A percentile compares a stretch with the other conserved stretches of the same genome.
These are phyloP conservation scores for Drosophila varians DNA, from an alignment of 1,140 invertebrate genomes.

Conservation along the genomic window DNA sequence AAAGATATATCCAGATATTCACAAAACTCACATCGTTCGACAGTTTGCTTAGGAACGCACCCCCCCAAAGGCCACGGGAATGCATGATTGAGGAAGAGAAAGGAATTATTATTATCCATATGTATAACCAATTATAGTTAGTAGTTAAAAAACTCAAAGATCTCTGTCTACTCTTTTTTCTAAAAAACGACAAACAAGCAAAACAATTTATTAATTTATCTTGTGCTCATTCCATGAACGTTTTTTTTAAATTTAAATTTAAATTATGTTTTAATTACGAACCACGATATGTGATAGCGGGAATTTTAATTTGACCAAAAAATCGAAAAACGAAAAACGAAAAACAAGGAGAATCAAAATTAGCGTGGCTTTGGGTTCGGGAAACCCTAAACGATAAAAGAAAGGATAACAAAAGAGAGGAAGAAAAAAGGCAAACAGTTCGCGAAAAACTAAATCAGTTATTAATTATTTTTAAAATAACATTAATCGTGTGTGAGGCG, in stretches of 20 bases:
- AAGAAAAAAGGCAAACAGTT: slow-evolving; percentile 40
- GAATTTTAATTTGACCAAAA: slow-evolving; percentile 79
- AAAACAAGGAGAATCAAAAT: slow-evolving; percentile 37
- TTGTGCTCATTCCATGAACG: slow-evolving; percentile 78
- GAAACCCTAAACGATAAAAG: slow-evolving; percentile 33
- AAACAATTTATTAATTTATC: slow-evolving; percentile 73
- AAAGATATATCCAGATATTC: slow-evolving; percentile 7
- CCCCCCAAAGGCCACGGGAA: slow-evolving; percentile 63
- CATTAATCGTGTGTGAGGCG: slow-evolving; percentile 34
- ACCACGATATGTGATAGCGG: slow-evolving; percentile 75
- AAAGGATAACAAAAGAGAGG: too few relatives aligned
- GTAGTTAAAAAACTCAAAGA: slow-evolving; percentile 71
- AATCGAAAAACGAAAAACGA: slow-evolving; percentile 39
- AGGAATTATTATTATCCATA: slow-evolving; percentile 26
- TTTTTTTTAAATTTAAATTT: slow-evolving; percentile 25
- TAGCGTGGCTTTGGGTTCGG: slow-evolving; percentile 60
- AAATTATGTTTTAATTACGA: slow-evolving; percentile 64
- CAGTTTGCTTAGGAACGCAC: slow-evolving; percentile 48
- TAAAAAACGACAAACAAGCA: slow-evolving; percentile 60
- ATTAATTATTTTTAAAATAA: slow-evolving; percentile 46
- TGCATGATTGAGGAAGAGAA: slow-evolving; percentile 10
- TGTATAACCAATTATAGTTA: slow-evolving; percentile 66
- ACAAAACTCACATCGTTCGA: slow-evolving; percentile 14
- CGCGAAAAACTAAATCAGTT: slow-evolving; percentile 39
- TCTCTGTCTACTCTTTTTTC: slow-evolving; percentile 74